Evolutionary conservation across 2,113 vertebrate genomes (phyloP).

Genomic region (Chionis minor): DNA sequence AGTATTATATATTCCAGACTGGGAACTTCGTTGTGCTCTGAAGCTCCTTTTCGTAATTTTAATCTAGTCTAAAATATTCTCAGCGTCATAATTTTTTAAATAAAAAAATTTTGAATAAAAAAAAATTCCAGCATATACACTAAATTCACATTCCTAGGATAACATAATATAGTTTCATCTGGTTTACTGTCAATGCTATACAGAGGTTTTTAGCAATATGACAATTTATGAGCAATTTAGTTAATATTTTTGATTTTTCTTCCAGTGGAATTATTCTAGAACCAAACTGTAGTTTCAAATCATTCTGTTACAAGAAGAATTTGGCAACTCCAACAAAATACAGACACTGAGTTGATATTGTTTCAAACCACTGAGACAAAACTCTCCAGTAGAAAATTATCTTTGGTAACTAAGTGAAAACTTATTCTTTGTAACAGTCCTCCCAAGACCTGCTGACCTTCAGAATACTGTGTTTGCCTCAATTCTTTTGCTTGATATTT

Average conservation of each 20-base stretch:
- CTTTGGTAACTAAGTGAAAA: neutral
- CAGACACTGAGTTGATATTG: neutral
- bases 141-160: neutral
- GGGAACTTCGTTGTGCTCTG: neutral
- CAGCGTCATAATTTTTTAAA: neutral
- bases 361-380: neutral
- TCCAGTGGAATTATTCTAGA: neutral
- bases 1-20: neutral
- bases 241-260: neutral
- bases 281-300: neutral
- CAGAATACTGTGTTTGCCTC: neutral
- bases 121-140: neutral
- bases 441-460: neutral
- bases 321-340: neutral
- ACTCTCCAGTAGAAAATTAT: neutral
- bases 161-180: rapidly evolving
- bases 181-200: neutral
- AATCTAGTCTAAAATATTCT: neutral
- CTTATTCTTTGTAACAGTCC: neutral
- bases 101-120: neutral
- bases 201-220: rapidly evolving
- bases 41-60: neutral
- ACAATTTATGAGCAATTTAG: neutral
- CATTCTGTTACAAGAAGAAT: neutral
- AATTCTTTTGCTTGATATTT: neutral